Conservation (phyloP, 2,888 invertebrate genomes). For the Tetrapedia diversipes region DNA sequence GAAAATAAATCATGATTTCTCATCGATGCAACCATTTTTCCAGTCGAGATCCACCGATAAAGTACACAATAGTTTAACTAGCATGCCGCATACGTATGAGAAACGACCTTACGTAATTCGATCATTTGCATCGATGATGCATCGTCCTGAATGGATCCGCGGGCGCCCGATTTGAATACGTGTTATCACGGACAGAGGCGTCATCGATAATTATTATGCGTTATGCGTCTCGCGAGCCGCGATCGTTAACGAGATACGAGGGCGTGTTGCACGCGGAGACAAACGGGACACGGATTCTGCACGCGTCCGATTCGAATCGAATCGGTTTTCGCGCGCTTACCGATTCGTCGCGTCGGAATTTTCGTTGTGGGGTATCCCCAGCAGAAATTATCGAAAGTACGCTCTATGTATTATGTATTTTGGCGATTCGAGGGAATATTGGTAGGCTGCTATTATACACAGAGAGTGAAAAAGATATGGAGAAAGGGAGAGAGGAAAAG, state of each 20-base stretch:
- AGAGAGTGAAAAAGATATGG: too few species aligned
- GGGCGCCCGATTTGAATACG: conserved; percentile 33
- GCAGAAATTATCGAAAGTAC: conserved; percentile 34
- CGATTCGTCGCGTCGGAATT: conserved; percentile 13
- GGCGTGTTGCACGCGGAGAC: neutral
- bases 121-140: conserved; percentile 63
- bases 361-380: conserved; percentile 13
- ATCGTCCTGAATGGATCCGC: conserved; percentile 50
- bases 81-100: conserved; percentile 7
- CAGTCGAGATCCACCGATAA: conserved; percentile 48
- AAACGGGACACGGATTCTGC: conserved; percentile 20
- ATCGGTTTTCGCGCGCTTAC: neutral
- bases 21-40: conserved; percentile 23
- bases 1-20: conserved; percentile 4
- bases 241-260: conserved; percentile 34
- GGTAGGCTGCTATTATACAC: neutral
- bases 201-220: conserved; percentile 46
- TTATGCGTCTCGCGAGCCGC: conserved; percentile 18
- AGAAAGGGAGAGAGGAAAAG: too few species aligned
- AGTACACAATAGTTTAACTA: conserved; percentile 44
- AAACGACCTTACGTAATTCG: conserved; percentile 53
- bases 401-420: neutral
- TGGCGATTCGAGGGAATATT: conserved; percentile 11
- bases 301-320: neutral
- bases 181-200: conserved; percentile 14